Base-by-base conservation (phyloP, 2,797 vertebrate genomes). In the Xyrichtys novacula region DNA sequence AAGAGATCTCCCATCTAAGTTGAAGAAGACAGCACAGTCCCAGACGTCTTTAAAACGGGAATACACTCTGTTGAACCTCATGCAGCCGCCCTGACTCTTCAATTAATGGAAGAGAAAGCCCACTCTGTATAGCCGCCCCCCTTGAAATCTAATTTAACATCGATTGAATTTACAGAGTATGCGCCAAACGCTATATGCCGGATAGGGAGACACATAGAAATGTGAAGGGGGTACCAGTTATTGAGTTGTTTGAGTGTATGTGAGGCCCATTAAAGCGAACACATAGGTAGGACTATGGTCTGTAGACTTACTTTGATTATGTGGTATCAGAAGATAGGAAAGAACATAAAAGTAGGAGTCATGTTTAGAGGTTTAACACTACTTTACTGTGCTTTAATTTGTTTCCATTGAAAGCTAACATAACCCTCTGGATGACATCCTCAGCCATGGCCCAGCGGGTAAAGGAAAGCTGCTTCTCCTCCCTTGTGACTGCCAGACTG, bases 101-200 rank as follows among this genome's bases (percentile, higher is more conserved):
- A 68, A 66, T 71, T 52, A 63, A 76, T 49, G 68, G 67, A 78
- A 8, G 57, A 73, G 69, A 61, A 17, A 34, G 26, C 36, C 74
- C 14, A 12, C 56, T 10, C 42, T 5, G 10, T 22, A 46, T 7
- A 9, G 60, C 50, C 59, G 65, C 70, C 49, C 20, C 40, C 6
- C 62, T 78, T n/a, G 3, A 52, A 74, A 88, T 87, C 74, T 62
- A 79, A 90, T 90, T 85, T 65, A 25, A 48, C n/a, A 71, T 68
- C 72, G 19, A 87, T 88, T 89, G 73, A 57, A 81, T 88, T 88
- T 83, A 86, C 80, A 79, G 73, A 39, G 58, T 34, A 63, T 50
- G 65, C 68, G 61, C 11, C 46, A 59, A 69, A 46, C 59, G 29
- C 68, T 57, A 15, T 29, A 16, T 6, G 32, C 44, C 44, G 28